phyloP scores from a whole-genome alignment of 2,797 vertebrate genomes.

The Diglossa cyanea region DNA sequence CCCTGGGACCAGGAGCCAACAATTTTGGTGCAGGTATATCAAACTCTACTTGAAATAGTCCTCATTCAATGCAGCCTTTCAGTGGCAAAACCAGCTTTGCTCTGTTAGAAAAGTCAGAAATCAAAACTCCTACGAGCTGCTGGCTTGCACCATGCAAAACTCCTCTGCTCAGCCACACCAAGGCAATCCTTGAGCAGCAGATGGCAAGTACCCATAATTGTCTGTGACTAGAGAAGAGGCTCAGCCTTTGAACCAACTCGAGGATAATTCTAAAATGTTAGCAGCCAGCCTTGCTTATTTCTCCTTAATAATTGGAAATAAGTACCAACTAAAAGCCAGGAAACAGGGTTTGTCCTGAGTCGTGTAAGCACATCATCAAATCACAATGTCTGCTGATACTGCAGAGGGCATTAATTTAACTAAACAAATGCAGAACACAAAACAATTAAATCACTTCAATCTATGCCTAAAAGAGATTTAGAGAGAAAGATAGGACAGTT shows the following conservation, averaged over 20 bases:
- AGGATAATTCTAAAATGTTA: constrained; percentile 19
- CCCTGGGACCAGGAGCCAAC: not conserved
- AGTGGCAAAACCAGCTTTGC: not conserved
- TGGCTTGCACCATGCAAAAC: not conserved
- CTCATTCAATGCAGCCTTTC: not conserved
- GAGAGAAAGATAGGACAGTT: not conserved
- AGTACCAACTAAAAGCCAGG: not conserved
- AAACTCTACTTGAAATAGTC: not conserved
- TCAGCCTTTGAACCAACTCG: not conserved
- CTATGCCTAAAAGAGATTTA: not conserved
- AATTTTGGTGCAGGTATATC: not conserved
- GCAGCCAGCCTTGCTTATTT: not conserved
- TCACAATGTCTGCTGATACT: not conserved
- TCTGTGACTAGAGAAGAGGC: not conserved
- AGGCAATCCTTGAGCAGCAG: not conserved
- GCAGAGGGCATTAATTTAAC: not conserved
- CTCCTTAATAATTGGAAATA: not conserved
- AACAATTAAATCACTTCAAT: not conserved
- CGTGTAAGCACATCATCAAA: not conserved
- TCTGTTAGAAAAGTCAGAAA: constrained; percentile 22
- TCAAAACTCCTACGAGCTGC: not conserved
- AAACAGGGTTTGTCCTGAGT: not conserved
- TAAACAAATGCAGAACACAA: not conserved
- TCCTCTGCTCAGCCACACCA: not conserved
- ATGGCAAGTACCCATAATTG: not conserved